These are phyloP conservation scores for Chitala chitala DNA, from an alignment of 2,113 vertebrate species.

Conservation along the genomic window DNA sequence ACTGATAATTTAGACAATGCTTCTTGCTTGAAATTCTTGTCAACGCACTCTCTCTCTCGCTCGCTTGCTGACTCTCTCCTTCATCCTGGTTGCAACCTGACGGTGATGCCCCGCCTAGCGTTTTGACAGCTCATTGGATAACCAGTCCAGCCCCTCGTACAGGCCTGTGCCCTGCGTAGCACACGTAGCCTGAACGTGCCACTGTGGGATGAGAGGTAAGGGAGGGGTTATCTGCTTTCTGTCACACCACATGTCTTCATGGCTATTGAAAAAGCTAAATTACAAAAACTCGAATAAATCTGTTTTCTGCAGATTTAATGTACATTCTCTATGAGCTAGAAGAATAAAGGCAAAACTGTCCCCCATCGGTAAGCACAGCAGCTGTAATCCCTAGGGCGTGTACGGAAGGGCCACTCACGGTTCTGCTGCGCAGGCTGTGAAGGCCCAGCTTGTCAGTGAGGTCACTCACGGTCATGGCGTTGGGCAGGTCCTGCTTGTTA, in stretches of 20 bases:
- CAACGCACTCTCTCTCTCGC: conserved; percentile 14
- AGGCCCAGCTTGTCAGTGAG: conserved; percentile 81
- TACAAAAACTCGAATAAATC: background rate
- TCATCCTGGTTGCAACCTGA: background rate
- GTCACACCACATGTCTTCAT: background rate
- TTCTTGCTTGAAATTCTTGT: conserved; percentile 29
- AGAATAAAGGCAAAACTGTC: too few relatives aligned
- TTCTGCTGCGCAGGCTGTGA: conserved; percentile 66
- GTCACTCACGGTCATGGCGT: conserved; percentile 78
- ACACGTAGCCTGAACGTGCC: conserved; percentile 80
- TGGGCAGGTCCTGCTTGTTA: conserved; percentile 93
- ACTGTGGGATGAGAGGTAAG: conserved; percentile 57
- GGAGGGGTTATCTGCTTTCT: background rate
- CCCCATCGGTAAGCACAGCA: too few relatives aligned
- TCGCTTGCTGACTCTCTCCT: conserved; percentile 18
- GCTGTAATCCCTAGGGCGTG: too few relatives aligned
- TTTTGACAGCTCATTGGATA: conserved; percentile 79
- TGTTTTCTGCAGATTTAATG: background rate
- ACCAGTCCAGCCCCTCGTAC: conserved; percentile 88
- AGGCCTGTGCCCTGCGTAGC: conserved; percentile 82
- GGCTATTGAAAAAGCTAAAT: background rate
- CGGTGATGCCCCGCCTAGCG: conserved; percentile 36
- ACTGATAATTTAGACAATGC: conserved; percentile 53
- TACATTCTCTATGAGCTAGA: background rate
- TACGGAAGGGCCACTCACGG: conserved; percentile 56